Evolutionary conservation across 2,888 invertebrate species (phyloP), one percentile per base, ranked within the genome.

Genomic region (Perithous albicinctus): DNA sequence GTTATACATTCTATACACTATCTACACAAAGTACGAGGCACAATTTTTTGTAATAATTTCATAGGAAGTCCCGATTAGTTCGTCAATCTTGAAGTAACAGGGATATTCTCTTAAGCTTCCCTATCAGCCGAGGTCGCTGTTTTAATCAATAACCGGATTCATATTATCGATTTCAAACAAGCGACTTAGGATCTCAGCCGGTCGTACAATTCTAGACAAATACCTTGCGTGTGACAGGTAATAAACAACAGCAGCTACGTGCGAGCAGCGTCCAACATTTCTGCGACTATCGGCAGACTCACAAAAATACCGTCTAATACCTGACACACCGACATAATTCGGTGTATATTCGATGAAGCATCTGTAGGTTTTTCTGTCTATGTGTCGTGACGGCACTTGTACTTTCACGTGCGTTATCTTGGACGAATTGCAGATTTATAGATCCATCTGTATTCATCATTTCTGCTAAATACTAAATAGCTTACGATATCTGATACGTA

Each of bases 391-490:
- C 48, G 73, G 41, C 18, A 84, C 85, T 74, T 73, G 20, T 46
- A 75, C 12, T 67, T 82, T 80, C 12, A 83, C 20, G n/a, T 70
- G 80, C 70, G 23, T 73, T 10, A 43, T 83, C 18, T 10, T 78
- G 72, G 74, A 69, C 84, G 7, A 85, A 48, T 48, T 76, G 29
- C 7, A 85, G 12, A 38, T 56, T 56, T 10, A 85, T 73, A 54
- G 72, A 69, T 29, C 73, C 80, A 66, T 82, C 69, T n/a, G 80
- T 78, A 70, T 86, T 78, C 35, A 85, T 69, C 76, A 85, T 80
- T 83, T 84, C 84, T 4, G 84, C 82, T n/a, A 85, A 78, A 32
- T 86, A 86, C 3, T 69, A 85, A 12, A 87, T 74, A 18, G 84
- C 80, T 80, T 86, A 82, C 1, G 78, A 80, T 8, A 86, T 23